These are phyloP conservation scores for Calypte anna DNA, from an alignment of 2,113 vertebrate species.

Conservation along the genomic window DNA sequence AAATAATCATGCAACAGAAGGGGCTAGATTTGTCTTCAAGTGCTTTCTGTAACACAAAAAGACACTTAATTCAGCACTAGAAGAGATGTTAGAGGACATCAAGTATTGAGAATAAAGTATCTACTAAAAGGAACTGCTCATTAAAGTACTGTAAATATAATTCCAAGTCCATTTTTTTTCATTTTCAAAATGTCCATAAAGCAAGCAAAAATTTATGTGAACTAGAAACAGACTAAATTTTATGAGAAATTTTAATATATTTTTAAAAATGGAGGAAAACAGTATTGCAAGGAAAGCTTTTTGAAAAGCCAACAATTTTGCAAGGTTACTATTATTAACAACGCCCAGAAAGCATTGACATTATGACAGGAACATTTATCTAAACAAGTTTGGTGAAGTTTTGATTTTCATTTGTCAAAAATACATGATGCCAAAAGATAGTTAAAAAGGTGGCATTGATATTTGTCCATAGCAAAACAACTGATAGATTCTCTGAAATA, in stretches of 20 bases:
- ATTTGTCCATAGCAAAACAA: not conserved
- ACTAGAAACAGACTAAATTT: not conserved
- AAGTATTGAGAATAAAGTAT: not conserved
- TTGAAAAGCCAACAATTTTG: not conserved
- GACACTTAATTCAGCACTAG: not conserved
- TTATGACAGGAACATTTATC: not conserved
- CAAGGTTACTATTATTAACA: not conserved
- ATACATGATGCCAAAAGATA: not conserved
- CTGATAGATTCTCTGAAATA: not conserved
- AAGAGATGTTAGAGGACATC: not conserved
- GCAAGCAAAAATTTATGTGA: not conserved
- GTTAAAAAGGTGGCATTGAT: not conserved
- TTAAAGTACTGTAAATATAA: not conserved
- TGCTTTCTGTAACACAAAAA: not conserved
- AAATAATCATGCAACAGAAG: not conserved
- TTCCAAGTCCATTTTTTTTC: rapidly evolving
- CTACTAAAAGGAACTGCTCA: not conserved
- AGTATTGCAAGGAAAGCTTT: not conserved
- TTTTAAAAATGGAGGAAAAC: not conserved
- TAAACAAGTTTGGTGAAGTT: not conserved
- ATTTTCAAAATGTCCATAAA: not conserved
- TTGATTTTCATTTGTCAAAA: not conserved
- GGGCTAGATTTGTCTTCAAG: not conserved
- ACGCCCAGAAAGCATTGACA: not conserved
- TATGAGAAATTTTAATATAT: not conserved